Evolutionary conservation across 1,140 invertebrate genomes (phyloP), one percentile per base, ranked within the genome.

Genomic region (Trypoxylus dichotomus): DNA sequence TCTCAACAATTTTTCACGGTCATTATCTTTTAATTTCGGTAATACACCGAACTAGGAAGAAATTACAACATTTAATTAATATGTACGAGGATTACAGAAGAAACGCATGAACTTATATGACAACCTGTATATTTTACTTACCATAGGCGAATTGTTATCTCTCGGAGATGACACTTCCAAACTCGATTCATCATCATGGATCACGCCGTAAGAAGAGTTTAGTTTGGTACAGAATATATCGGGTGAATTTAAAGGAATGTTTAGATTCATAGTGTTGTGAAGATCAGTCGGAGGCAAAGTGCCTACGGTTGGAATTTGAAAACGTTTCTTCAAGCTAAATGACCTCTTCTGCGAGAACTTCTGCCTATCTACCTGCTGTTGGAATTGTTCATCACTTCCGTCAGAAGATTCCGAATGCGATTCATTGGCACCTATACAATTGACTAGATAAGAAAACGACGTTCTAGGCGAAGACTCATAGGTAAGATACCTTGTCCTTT

Each of bases 101-200:
- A n/a, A n/a, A n/a, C n/a, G n/a, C n/a, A n/a, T n/a, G n/a, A n/a
- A n/a, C n/a, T n/a, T n/a, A n/a, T n/a, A n/a, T n/a, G 79, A 78
- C 47, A 47, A 58, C 11, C 60, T 27, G 68, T 19, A 8, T 75
- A 54, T 63, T 11, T 25, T 13, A 24, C 86, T 87, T 85, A 92
- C 91, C 86, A 92, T 90, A 8, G 92, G 91, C 60, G 92, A 93
- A 84, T 93, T 92, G 71, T 92, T 89, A 85, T 92, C 91, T 79
- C 91, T 85, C 0, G 91, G 91, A 15, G 91, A 92, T 1, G 91
- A 91, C 19, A 92, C 90, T 79, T 92, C 92, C 74, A 92, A 85
- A 84, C 90, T 91, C 2, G 91, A 91, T 80, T 93, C 91, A 79
- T 93, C 91, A 82, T 93, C 91, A 80, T 89, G 89, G 82, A 91